Percentiles rank a stretch among this genome's conserved stretches.
Conservation (phyloP, 2,113 vertebrate species). For the Heliornis fulica region DNA sequence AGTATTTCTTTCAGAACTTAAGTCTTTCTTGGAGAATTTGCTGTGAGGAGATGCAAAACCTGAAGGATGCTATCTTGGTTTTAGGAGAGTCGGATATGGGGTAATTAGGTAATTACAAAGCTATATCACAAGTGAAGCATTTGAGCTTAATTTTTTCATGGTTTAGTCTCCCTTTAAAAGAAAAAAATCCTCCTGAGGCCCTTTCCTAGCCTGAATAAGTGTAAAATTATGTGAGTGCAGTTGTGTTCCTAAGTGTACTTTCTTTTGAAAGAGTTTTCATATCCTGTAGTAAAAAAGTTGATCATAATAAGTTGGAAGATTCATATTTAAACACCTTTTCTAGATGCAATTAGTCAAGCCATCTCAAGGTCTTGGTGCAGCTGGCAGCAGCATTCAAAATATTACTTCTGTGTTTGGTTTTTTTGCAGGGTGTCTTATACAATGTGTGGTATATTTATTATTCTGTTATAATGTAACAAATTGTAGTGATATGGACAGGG, state of each 20-base stretch:
- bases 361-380: not conserved
- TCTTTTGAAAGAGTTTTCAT: not conserved
- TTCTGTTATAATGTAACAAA: not conserved
- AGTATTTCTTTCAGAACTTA: not conserved
- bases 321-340: not conserved
- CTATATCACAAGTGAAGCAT: not conserved
- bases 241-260: not conserved
- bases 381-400: not conserved
- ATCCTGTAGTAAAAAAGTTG: not conserved
- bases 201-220: not conserved
- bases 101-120: not conserved
- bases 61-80: not conserved
- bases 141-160: not conserved
- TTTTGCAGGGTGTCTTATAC: not conserved
- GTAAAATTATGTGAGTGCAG: not conserved
- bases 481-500: not conserved
- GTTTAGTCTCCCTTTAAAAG: not conserved
- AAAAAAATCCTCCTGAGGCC: not conserved
- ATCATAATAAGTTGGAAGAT: not conserved
- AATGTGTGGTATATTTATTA: not conserved
- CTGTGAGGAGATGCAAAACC: not conserved
- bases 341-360: not conserved
- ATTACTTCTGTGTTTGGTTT: not conserved
- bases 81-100: not conserved
- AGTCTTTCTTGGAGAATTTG: not conserved